Evolutionary conservation across 2,888 invertebrate species (phyloP).

Genomic region (Acanthosepion lycidas): DNA sequence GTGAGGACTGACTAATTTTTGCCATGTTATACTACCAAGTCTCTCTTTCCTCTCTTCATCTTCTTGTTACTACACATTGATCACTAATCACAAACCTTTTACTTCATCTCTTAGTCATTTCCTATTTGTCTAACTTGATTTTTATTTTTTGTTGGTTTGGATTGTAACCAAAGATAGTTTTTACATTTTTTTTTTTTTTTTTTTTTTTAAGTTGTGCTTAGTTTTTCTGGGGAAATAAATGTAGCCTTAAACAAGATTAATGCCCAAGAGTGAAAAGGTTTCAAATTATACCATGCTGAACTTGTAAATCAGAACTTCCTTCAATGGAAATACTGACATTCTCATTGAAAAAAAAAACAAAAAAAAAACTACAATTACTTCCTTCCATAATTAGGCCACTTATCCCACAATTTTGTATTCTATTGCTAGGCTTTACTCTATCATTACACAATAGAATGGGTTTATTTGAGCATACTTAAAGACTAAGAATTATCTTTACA

Average conservation of each 20-base stretch:
- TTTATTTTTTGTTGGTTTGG: too few species aligned
- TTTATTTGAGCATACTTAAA: constrained; percentile 14
- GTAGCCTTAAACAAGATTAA: not conserved
- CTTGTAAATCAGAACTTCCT: not conserved
- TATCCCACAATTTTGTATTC: not conserved
- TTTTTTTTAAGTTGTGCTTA: too few species aligned
- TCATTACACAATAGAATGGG: not conserved
- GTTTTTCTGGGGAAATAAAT: not conserved
- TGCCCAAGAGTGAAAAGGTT: not conserved
- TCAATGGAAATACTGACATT: not conserved
- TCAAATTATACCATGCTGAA: constrained; percentile 13
- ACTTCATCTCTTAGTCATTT: too few species aligned
- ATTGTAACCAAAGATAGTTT: not conserved
- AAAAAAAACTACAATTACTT: not conserved
- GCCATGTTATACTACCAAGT: too few species aligned
- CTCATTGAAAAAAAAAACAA: not conserved
- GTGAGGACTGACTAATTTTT: too few species aligned
- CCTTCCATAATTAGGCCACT: not conserved
- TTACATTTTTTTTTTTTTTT: not conserved
- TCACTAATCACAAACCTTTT: too few species aligned
- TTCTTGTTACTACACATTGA: too few species aligned
- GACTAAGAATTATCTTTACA: not conserved
- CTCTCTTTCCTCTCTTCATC: too few species aligned
- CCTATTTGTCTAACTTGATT: too few species aligned
- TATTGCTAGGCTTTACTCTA: constrained; percentile 1